Conservation (phyloP, 2,888 invertebrate species). For the Tachystola acroxantha region DNA sequence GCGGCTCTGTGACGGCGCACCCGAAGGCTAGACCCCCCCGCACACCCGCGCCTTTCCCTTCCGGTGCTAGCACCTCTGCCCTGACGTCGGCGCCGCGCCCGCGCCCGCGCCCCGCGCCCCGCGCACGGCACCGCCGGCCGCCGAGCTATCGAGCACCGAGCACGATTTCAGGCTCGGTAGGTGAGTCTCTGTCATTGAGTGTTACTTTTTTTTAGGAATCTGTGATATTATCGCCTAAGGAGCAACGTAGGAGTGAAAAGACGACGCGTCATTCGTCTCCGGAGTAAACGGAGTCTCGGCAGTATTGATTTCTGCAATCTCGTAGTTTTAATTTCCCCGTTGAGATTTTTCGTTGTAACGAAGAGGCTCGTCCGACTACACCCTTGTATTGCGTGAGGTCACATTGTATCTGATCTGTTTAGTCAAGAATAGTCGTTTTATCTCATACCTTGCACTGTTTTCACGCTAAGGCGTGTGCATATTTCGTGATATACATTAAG, state of each 20-base stretch:
- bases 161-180: conserved; percentile 13
- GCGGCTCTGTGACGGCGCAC: conserved; percentile 54
- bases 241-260: conserved; percentile 25
- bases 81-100: conserved; percentile 3
- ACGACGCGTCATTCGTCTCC: conserved; percentile 13
- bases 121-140: no score
- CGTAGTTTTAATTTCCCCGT: conserved; percentile 35
- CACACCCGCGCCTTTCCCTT: conserved; percentile 3
- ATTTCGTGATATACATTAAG: conserved; percentile 20
- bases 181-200: conserved; percentile 26
- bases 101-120: conserved; percentile 12
- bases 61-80: conserved; percentile 1
- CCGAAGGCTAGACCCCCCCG: conserved; percentile 41
- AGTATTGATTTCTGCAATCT: conserved; percentile 35
- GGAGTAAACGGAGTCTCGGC: conserved; percentile 12
- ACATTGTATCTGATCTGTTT: neutral
- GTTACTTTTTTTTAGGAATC: conserved; percentile 58
- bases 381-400: neutral
- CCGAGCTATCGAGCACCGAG: conserved; percentile 6
- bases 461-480: conserved; percentile 14
- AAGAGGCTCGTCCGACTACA: neutral
- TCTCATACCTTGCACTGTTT: conserved; percentile 5
- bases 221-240: conserved; percentile 75
- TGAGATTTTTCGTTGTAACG: conserved; percentile 3
- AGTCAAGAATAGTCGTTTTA: neutral